These are phyloP conservation scores for Halcyon badia DNA, from an alignment of 2,797 vertebrate species.

Conservation along the genomic window DNA sequence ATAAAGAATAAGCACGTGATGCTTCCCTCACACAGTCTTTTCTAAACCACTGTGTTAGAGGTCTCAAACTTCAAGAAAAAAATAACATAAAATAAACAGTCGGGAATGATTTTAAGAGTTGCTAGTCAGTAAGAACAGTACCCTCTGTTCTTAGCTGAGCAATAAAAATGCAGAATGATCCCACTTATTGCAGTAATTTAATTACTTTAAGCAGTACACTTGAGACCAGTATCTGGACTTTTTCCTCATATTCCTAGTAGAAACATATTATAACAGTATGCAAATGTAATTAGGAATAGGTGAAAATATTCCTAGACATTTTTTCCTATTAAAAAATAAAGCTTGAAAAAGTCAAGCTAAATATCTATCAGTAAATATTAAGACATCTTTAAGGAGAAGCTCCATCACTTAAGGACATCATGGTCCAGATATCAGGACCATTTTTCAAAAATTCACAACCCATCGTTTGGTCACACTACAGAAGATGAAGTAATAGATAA, in stretches of 20 bases:
- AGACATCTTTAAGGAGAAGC: background rate
- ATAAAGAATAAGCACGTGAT: conserved; percentile 19
- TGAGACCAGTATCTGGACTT: background rate
- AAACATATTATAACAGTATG: background rate
- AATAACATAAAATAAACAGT: background rate
- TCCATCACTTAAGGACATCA: background rate
- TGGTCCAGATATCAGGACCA: background rate
- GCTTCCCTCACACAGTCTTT: background rate
- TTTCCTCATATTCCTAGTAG: background rate
- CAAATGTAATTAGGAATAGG: background rate
- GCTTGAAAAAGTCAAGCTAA: background rate
- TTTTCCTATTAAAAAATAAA: background rate
- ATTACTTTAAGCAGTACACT: background rate
- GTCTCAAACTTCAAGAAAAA: background rate
- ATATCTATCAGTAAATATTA: background rate
- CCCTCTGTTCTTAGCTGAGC: background rate
- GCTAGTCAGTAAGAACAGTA: background rate
- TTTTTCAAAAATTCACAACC: background rate
- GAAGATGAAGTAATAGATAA: background rate
- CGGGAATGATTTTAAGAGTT: background rate
- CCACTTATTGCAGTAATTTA: background rate
- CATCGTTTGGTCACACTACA: background rate
- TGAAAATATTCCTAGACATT: background rate
- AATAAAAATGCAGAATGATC: background rate
- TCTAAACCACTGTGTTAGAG: conserved; percentile 19